phyloP scores from a whole-genome alignment of 2,797 vertebrate genomes.

The Rhinophrynus dorsalis region DNA sequence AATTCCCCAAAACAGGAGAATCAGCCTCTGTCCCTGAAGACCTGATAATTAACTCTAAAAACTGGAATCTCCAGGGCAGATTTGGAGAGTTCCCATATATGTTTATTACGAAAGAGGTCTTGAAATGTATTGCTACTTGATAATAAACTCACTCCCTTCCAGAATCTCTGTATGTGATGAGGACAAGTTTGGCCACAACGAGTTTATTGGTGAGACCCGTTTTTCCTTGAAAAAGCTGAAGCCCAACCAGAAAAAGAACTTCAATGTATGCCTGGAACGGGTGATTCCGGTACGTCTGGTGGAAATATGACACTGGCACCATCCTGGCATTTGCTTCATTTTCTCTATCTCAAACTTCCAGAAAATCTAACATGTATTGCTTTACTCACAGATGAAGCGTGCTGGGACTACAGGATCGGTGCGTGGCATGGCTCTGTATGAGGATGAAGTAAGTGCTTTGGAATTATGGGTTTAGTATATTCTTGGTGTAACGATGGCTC shows the following conservation, averaged over 20 bases:
- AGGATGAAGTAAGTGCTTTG: conserved; percentile 83
- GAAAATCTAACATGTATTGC: neutral
- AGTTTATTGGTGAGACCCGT: conserved; percentile 95
- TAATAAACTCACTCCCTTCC: no score
- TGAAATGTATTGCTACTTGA: no score
- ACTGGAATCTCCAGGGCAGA: no score
- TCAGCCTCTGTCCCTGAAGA: no score
- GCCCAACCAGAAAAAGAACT: conserved; percentile 91
- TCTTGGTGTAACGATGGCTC: no score
- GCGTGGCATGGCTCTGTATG: conserved; percentile 91
- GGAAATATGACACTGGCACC: neutral
- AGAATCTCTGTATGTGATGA: conserved; percentile 96
- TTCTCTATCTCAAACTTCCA: neutral
- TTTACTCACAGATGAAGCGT: conserved; percentile 80
- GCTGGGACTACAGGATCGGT: conserved; percentile 79
- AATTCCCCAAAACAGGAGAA: no score
- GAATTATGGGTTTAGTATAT: no score
- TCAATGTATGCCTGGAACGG: conserved; percentile 93
- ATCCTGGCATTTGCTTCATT: neutral
- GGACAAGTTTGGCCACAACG: conserved; percentile 96
- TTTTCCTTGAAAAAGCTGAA: conserved; percentile 94
- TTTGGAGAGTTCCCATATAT: no score
- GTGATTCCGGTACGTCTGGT: conserved; percentile 81
- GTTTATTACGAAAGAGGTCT: no score
- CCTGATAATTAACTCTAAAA: no score